These are phyloP conservation scores for Syngnathus scovelli DNA, from an alignment of 2,113 vertebrate genomes.

Conservation along the genomic window DNA sequence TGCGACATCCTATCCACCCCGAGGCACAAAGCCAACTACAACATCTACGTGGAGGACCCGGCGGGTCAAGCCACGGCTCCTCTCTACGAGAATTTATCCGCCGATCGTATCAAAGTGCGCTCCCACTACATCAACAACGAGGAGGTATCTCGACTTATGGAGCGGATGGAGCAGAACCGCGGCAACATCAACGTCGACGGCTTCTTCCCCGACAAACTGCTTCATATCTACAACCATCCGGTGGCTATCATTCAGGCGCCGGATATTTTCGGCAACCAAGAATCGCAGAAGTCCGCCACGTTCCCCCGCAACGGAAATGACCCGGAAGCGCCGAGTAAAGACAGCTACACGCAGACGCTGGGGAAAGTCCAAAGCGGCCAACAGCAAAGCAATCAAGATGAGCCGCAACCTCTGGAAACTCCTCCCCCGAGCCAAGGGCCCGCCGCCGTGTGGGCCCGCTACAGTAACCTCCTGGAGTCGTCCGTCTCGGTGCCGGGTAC, in stretches of 20 bases:
- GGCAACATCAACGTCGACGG: conserved; percentile 68
- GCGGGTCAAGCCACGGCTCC: conserved; percentile 51
- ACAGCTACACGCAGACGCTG: conserved; percentile 81
- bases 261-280: conserved; percentile 78
- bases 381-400: conserved; percentile 73
- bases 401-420: conserved; percentile 68
- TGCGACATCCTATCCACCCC: conserved; percentile 68
- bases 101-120: conserved; percentile 46
- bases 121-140: conserved; percentile 69
- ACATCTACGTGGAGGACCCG: conserved; percentile 84
- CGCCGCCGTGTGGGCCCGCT: conserved; percentile 79
- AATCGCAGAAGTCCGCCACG: conserved; percentile 81
- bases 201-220: conserved; percentile 79
- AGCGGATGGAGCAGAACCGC: conserved; percentile 42
- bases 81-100: conserved; percentile 63
- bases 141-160: conserved; percentile 60
- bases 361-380: conserved; percentile 78
- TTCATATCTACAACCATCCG: conserved; percentile 85
- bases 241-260: conserved; percentile 82
- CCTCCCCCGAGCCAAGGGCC: conserved; percentile 74
- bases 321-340: conserved; percentile 73
- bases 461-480: conserved; percentile 86
- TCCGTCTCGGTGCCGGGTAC: conserved; percentile 94
- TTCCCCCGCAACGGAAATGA: conserved; percentile 77
- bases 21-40: conserved; percentile 81